Conservation (phyloP, 2,888 invertebrate species). For the Nipponacmea schrenckii region DNA sequence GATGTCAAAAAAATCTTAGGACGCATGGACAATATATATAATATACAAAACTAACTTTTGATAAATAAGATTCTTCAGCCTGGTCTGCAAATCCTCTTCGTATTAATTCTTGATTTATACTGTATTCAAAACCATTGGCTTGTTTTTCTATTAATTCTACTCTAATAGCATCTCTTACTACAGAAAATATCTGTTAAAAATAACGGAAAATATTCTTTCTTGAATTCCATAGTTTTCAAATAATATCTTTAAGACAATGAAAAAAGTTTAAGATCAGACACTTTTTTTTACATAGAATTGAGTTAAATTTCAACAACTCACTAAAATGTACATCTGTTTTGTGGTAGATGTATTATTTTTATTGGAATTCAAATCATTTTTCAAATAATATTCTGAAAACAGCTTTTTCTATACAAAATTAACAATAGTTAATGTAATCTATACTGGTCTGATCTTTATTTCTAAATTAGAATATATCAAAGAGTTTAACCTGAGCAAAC, state of each 20-base stretch:
- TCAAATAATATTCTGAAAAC: no score
- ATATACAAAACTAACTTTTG: conserved; percentile 70
- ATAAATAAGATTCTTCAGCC: conserved; percentile 82
- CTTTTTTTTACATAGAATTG: no score
- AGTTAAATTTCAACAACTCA: no score
- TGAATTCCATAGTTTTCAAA: not conserved
- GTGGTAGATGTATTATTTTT: no score
- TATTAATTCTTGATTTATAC: conserved; percentile 77
- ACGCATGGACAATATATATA: not conserved
- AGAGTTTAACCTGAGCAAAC: conserved; percentile 48
- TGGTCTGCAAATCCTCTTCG: conserved; percentile 75
- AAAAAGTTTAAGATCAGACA: conserved; percentile 6
- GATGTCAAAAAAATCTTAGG: not conserved
- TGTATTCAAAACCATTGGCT: conserved; percentile 57
- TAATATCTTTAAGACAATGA: not conserved
- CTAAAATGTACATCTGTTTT: no score
- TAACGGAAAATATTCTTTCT: not conserved
- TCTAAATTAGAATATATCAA: no score
- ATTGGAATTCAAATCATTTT: no score
- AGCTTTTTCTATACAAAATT: no score
- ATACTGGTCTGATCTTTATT: no score
- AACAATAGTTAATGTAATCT: no score
- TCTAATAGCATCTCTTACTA: conserved; percentile 80
- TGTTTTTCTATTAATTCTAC: conserved; percentile 73
- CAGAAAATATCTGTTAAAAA: conserved; percentile 76